Evolutionary conservation across 2,113 vertebrate genomes (phyloP), one percentile per base, ranked within the genome.

Genomic region (Siniperca knerii): DNA sequence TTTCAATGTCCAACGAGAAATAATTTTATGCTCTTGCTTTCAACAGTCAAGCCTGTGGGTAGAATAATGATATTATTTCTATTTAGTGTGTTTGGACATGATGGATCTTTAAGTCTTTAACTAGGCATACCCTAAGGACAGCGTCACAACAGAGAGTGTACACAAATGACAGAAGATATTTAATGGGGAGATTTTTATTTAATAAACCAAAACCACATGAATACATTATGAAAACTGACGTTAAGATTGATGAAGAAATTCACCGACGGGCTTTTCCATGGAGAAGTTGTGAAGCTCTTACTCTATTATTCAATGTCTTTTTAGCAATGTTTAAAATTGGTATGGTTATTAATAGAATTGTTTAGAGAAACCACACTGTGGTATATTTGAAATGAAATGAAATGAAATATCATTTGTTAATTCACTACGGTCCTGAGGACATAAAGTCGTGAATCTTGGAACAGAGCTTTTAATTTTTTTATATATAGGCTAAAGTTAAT

Each of bases 401-500:
- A 79, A 84, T 75, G 2, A 69, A 77, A 70, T 46, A 25, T 62
- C 20, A 18, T n/a, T 60, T 65, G 15, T 61, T 75, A 25, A 70
- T 40, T 42, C 40, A 12, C 7, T 55, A 20, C 6, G 25, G 55
- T 80, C 35, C 18, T 2, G 11, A 50, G 42, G 48, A 77, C 54
- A 75, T 5, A 29, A 25, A 66, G 65, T 81, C 20, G 37, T 6
- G 16, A 52, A 58, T 79, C 75, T 62, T 48, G 20, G 40, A 76
- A 9, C 8, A 20, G 25, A 74, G 13, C 23, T 66, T 64, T 40
- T 74, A 16, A 20, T 37, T 82, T 76, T 69, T 84, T 37, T 37
- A 89, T 72, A 77, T 86, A 84, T 75, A 76, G 65, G 35, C 76
- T 54, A 66, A 77, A 81, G n/a, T 88, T 81, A 86, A 80, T 87